phyloP scores from a whole-genome alignment of 1,140 invertebrate species.

The Cyphomyrmex costatus region DNA sequence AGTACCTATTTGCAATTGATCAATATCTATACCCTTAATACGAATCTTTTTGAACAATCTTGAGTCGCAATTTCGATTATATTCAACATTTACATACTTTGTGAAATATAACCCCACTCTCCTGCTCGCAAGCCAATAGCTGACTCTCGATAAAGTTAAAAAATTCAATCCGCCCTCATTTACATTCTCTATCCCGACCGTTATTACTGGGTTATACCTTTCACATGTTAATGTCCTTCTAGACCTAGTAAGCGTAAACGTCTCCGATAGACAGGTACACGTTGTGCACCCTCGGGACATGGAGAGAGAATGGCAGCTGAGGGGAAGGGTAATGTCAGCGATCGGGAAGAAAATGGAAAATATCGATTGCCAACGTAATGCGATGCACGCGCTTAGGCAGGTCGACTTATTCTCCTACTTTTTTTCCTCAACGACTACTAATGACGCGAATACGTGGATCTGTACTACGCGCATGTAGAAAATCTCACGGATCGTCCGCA shows the following conservation, averaged over 20 bases:
- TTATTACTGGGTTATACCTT: slow-evolving; percentile 52
- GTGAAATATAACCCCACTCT: slow-evolving; percentile 18
- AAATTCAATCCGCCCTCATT: slow-evolving; percentile 56
- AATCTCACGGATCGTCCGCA: slow-evolving; percentile 54
- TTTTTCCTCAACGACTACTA: slow-evolving; percentile 33
- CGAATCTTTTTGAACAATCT: slow-evolving; percentile 11
- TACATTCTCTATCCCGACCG: slow-evolving; percentile 51
- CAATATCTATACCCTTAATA: background rate
- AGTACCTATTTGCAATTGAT: background rate
- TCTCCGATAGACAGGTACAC: slow-evolving; percentile 40
- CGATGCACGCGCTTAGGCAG: slow-evolving; percentile 34
- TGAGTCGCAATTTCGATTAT: slow-evolving; percentile 41
- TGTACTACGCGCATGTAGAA: slow-evolving; percentile 17
- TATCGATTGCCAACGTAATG: slow-evolving; percentile 71
- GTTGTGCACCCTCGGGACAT: slow-evolving; percentile 6
- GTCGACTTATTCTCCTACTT: slow-evolving; percentile 24
- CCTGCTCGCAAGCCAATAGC: slow-evolving; percentile 24
- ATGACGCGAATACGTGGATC: slow-evolving; percentile 38
- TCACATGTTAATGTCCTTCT: slow-evolving; percentile 55
- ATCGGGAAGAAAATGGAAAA: slow-evolving; percentile 71
- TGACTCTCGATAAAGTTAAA: slow-evolving; percentile 59
- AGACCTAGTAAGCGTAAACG: slow-evolving; percentile 48
- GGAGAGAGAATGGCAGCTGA: slow-evolving; percentile 17
- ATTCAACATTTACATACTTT: slow-evolving; percentile 53
- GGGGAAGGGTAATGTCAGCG: slow-evolving; percentile 9